A percentile compares a stretch with the other conserved stretches of the same genome.
Evolutionary conservation across 1,140 invertebrate genomes (phyloP).

Genomic region (Drosophila sp.): DNA sequence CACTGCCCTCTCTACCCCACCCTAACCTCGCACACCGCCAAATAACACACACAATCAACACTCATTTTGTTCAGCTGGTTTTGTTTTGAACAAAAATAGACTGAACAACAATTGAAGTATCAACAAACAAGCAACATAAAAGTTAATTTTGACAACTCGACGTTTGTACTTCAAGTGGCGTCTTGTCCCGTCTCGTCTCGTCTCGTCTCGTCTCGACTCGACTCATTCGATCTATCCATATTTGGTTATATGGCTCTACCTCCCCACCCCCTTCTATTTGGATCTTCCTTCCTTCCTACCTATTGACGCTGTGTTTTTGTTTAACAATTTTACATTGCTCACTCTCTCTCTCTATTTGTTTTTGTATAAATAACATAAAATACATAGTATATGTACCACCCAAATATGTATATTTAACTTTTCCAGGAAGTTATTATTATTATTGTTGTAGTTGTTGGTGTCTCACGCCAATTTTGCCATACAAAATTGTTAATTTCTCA

Average conservation of each 20-base stretch:
- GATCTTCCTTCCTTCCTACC: background rate
- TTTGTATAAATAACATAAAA: constrained; percentile 52
- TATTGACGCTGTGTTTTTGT: constrained; percentile 27
- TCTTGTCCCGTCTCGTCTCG: constrained; percentile 44
- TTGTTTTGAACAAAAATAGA: constrained; percentile 47
- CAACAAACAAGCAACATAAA: constrained; percentile 40
- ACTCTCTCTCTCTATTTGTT: constrained; percentile 12
- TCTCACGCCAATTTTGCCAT: constrained; percentile 49
- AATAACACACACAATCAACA: constrained; percentile 21
- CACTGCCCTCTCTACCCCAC: constrained; percentile 10
- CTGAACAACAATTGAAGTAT: constrained; percentile 28
- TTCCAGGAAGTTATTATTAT: constrained; percentile 75
- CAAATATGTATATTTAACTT: constrained; percentile 47
- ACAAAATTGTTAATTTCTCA: constrained; percentile 27
- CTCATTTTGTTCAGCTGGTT: constrained; percentile 57
- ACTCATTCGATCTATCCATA: constrained; percentile 20
- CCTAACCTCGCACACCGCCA: constrained; percentile 7
- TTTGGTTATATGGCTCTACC: constrained; percentile 55
- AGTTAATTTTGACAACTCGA: constrained; percentile 51
- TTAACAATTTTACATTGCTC: constrained; percentile 44
- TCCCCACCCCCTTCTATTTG: background rate
- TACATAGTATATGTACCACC: constrained; percentile 26
- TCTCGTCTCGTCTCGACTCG: constrained; percentile 18
- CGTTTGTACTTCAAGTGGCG: constrained; percentile 58
- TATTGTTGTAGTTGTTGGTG: constrained; percentile 37